Evolutionary conservation across 2,797 vertebrate genomes (phyloP).

Genomic region (Bovichtus diacanthus): DNA sequence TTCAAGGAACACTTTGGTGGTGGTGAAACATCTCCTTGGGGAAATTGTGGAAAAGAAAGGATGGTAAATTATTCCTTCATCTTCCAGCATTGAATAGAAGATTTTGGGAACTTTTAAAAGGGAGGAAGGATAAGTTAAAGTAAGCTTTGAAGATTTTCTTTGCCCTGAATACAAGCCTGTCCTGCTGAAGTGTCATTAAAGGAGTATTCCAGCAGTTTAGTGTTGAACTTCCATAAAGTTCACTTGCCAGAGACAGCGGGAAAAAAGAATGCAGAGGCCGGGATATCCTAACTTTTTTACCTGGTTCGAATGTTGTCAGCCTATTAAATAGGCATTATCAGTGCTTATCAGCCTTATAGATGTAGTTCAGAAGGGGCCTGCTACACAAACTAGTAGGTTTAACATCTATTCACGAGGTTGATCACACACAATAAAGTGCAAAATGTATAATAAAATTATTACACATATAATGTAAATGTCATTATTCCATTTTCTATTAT

Average conservation of each 20-base stretch:
- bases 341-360: too few relatives aligned
- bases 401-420: too few relatives aligned
- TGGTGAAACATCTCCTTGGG: conserved; percentile 23
- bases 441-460: too few relatives aligned
- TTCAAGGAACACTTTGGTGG: conserved; percentile 32
- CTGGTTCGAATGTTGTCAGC: too few relatives aligned
- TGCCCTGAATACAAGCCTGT: background rate
- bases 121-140: background rate
- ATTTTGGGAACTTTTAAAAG: background rate
- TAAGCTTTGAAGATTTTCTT: background rate
- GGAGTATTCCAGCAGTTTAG: background rate
- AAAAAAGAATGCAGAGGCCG: background rate
- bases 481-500: too few relatives aligned
- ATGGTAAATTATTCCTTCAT: conserved; percentile 11
- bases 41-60: conserved; percentile 8
- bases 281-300: background rate
- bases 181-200: background rate
- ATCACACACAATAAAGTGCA: too few relatives aligned
- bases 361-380: too few relatives aligned
- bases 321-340: too few relatives aligned
- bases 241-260: background rate
- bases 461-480: too few relatives aligned
- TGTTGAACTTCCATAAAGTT: background rate
- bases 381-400: too few relatives aligned
- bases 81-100: background rate